Evolutionary conservation across 2,113 vertebrate species (phyloP), one percentile per base, ranked within the genome.

Genomic region (Procavia capensis): DNA sequence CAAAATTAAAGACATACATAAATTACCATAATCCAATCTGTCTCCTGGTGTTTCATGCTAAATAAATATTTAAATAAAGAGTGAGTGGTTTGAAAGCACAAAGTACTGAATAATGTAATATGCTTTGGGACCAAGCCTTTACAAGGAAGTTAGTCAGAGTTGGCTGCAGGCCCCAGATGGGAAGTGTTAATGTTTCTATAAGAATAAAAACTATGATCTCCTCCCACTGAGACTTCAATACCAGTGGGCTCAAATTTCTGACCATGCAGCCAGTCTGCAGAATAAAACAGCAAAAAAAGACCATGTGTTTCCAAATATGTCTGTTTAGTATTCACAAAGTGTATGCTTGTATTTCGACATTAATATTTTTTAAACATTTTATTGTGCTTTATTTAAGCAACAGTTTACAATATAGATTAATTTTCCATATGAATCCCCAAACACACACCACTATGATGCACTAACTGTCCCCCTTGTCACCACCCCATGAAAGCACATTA

Each of bases 21-120:
- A 89, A 94, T 93, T 79, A 74, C 47, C 31, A 66, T 47, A 80
- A 25, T 85, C 3, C 43, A 72, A 59, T 84, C 79, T 84, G 50
- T 94, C 86, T 94, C 81, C 39, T 66, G 39, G 17, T 89, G 29
- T 94, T 87, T 90, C 45, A 61, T 57, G 79, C 27, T 24, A 93
- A 96, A 89, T 95, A 91, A 90, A 97, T 94, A 87, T 93, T 96
- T 95, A 92, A 96, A 85, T 93, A 94, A 93, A 78, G 9, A 13
- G 39, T 64, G 39, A 91, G 72, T 41, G 45, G 14, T 54, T 78
- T 96, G 96, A 93, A 96, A 94, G 57, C 24, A 57, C 47, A 78
- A 22, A 68, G 10, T 66, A 10, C 63, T 91, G n/a, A 95, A 93
- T 96, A 90, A 94, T 54, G 54, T 43, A 83, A 68, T 68, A 72